These are phyloP conservation scores for Rapana venosa DNA, from an alignment of 2,888 invertebrate species.

Conservation along the genomic window DNA sequence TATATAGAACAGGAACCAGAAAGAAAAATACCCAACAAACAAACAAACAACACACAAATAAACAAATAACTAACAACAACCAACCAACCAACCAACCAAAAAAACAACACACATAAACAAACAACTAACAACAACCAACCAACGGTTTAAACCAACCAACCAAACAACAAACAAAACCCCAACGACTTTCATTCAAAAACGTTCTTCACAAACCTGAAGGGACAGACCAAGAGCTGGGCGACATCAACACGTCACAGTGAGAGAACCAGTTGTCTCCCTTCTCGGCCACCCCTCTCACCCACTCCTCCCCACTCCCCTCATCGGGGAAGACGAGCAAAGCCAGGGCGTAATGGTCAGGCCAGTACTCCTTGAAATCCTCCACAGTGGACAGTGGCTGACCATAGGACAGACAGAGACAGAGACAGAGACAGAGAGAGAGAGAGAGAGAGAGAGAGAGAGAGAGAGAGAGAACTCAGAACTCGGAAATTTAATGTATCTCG, in stretches of 20 bases:
- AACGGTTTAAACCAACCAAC: background rate
- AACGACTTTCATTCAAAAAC: background rate
- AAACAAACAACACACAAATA: background rate
- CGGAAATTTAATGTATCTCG: no score
- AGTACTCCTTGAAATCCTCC: background rate
- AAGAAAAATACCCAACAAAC: background rate
- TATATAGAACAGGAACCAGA: no score
- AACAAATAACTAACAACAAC: background rate
- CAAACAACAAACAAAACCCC: background rate
- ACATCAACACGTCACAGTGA: background rate
- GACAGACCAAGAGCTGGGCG: background rate
- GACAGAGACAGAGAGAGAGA: background rate
- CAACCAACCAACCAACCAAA: no score
- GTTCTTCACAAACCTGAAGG: background rate
- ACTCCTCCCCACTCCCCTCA: slow-evolving; percentile 20
- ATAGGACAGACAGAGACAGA: background rate
- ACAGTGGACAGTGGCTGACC: background rate
- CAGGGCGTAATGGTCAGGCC: slow-evolving; percentile 19
- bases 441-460: background rate
- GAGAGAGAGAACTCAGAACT: background rate
- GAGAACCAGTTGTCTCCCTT: slow-evolving; percentile 10
- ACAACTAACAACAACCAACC: background rate
- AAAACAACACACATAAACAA: background rate
- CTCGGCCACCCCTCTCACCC: slow-evolving; percentile 14
- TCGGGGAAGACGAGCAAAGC: slow-evolving; percentile 30